These are phyloP conservation scores for Pseudococcus viburni DNA, from an alignment of 2,888 invertebrate species.

Conservation along the genomic window DNA sequence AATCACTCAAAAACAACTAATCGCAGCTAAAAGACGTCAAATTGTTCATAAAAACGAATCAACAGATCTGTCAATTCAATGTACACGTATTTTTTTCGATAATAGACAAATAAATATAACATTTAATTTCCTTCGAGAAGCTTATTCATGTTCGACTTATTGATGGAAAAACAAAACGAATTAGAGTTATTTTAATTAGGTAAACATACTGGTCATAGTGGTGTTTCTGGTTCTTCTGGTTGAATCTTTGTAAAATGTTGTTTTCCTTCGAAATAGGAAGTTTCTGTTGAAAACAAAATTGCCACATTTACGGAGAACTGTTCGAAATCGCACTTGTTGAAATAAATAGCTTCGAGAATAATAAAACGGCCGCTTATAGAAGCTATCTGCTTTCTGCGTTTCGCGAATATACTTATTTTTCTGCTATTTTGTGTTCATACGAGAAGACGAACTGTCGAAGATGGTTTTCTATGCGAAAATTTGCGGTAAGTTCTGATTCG, in stretches of 20 bases:
- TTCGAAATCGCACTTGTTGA: background rate
- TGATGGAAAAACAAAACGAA: background rate
- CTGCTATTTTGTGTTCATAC: background rate
- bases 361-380: background rate
- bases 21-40: background rate
- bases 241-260: background rate
- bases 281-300: background rate
- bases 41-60: background rate
- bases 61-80: background rate
- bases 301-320: conserved; percentile 12
- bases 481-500: background rate
- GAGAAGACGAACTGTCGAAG: background rate
- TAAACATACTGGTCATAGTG: background rate
- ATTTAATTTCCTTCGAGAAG: background rate
- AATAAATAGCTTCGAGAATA: background rate
- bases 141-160: background rate
- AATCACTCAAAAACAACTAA: background rate
- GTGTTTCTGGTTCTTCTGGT: background rate
- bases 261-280: background rate
- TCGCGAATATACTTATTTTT: background rate
- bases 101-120: background rate
- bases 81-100: background rate
- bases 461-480: background rate
- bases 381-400: background rate
- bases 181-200: background rate